Evolutionary conservation across 2,113 vertebrate species (phyloP).

Genomic region (Bucco capensis): DNA sequence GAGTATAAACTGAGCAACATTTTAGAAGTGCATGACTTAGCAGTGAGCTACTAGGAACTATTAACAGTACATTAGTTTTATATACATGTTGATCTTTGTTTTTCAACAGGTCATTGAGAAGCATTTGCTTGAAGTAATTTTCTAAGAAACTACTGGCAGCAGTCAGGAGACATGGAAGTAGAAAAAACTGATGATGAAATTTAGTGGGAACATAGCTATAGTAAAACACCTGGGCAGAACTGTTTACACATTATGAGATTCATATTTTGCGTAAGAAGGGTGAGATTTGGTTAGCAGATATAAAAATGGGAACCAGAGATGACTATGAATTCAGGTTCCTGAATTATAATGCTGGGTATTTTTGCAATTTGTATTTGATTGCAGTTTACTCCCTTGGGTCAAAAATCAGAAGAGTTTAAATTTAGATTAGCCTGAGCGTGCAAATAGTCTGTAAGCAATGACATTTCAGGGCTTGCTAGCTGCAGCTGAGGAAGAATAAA

Average conservation of each 20-base stretch:
- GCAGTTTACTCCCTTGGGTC: constrained; percentile 22
- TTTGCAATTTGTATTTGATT: constrained; percentile 58
- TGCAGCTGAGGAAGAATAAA: neutral
- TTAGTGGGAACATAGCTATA: neutral
- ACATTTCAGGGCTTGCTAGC: neutral
- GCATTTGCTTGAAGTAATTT: neutral
- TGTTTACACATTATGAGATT: neutral
- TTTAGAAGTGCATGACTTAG: constrained; percentile 72
- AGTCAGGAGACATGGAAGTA: neutral
- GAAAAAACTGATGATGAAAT: neutral
- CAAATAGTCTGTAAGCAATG: constrained; percentile 13
- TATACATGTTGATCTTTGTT: neutral
- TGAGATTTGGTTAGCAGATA: neutral
- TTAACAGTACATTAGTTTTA: neutral
- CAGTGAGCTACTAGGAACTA: constrained; percentile 75
- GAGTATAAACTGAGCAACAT: constrained; percentile 62
- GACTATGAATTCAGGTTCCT: neutral
- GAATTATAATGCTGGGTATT: constrained; percentile 29
- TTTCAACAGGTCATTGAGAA: neutral
- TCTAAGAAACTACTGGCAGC: neutral
- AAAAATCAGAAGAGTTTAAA: constrained; percentile 52
- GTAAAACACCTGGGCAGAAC: neutral
- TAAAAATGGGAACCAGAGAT: constrained; percentile 2
- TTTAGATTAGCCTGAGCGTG: neutral
- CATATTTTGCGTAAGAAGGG: neutral